Evolutionary conservation across 2,888 invertebrate genomes (phyloP), one percentile per base, ranked within the genome.

Genomic region (Enchytraeus crypticus): DNA sequence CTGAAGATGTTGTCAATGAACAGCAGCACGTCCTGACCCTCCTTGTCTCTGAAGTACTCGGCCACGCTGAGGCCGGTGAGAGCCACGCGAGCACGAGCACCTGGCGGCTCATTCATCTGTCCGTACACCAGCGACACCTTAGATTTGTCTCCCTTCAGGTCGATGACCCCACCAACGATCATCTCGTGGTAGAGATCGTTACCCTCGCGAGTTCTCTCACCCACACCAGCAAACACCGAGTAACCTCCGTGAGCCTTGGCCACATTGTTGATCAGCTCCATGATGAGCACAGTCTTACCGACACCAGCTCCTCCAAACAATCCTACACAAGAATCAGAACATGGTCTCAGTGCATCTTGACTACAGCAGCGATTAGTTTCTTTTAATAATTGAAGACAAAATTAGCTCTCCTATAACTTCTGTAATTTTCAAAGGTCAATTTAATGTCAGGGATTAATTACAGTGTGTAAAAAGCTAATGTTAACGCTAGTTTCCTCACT

Each of bases 81-180:
- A 57, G 92, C 92, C 27, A 93, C 92, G 76, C 92, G 87, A 54
- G 92, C 91, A 75, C 92, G 85, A 27, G 92, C 92, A 61, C 92
- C 92, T 68, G 92, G 92, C 3, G 92, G 92, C 81, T 93, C 92
- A 80, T 93, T 92, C 92, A 92, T 92, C 81, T 92, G 92, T 66
- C 92, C 92, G 79, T 92, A 93, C 61, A 92, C 92, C 60, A 92
- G 83, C 5, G 92, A 87, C 71, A 84, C 90, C 84, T 92, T 95
- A 5, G 92, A 93, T 33, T 86, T 86, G 77, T 89, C 88, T 77
- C 90, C 90, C 73, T 87, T 89, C 14, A 93, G 82, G 34, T 90
- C 90, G 77, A 92, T 92, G 75, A 93, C 92, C 64, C 91, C 91
- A 58, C 76, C 72, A 71, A 91, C 90, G 81, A 92, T 92, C 92